Conservation (phyloP, 2,888 invertebrate genomes). For the Athrips mouffetella region DNA sequence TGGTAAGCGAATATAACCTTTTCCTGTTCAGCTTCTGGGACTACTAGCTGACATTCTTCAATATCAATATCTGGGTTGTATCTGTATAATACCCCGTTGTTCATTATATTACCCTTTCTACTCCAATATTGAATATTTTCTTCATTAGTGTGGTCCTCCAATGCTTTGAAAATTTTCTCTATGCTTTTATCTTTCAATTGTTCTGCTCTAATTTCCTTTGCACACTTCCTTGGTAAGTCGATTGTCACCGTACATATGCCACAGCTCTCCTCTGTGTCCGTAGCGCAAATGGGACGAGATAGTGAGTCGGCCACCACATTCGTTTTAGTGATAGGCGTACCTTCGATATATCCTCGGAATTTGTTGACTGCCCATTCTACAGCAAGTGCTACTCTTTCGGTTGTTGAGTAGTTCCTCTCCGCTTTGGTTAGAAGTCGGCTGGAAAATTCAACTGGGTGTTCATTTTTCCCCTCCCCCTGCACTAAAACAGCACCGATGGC, state of each 20-base stretch:
- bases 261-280: neutral
- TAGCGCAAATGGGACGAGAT: too few relatives aligned
- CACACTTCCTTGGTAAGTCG: neutral
- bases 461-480: conserved; percentile 23
- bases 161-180: too few relatives aligned
- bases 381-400: conserved; percentile 18
- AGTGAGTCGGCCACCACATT: conserved; percentile 22
- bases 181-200: too few relatives aligned
- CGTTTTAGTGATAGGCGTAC: conserved; percentile 1
- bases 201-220: neutral
- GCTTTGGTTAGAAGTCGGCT: too few relatives aligned
- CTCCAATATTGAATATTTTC: too few relatives aligned
- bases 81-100: too few relatives aligned
- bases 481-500: conserved; percentile 19
- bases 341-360: conserved; percentile 17
- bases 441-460: conserved; percentile 24
- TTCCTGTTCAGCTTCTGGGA: conserved; percentile 23
- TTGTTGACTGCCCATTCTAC: conserved; percentile 17
- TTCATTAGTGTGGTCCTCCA: too few relatives aligned
- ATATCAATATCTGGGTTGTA: too few relatives aligned
- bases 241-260: neutral
- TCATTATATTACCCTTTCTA: too few relatives aligned
- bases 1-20: conserved; percentile 24
- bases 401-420: too few relatives aligned
- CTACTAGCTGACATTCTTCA: conserved; percentile 23